Evolutionary conservation across 2,797 vertebrate genomes (phyloP), one percentile per base, ranked within the genome.

Genomic region (Siniperca undulata): DNA sequence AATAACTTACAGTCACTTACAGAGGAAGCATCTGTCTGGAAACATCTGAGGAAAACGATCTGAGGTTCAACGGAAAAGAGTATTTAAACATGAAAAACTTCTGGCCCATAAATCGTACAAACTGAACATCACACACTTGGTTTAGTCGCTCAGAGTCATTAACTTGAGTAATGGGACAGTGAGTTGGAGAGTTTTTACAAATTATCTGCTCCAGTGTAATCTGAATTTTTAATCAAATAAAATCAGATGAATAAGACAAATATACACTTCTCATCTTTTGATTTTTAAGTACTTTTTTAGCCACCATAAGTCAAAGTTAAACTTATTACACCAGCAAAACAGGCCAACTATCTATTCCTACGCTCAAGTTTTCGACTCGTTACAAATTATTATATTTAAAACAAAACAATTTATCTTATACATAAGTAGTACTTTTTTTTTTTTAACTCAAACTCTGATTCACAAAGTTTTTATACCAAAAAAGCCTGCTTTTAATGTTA

Each of bases 321-420:
- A 69, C 2, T 16, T 24, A 10, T 38, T 10, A 55, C 11, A 77
- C 11, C n/a, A 56, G 8, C 7, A 77, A 71, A 76, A 59, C 40
- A 36, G 1, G 4, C 38, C 56, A 71, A 22, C 38, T n/a, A 6
- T 34, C 48, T n/a, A 16, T 78, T 71, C 59, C 55, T 24, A 7
- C 64, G 74, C 66, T 75, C 46, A 73, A 14, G 40, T 65, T 67
- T 68, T n/a, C 66, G 30, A 82, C 52, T 68, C 2, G 20, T 66
- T 71, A 70, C 38, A 78, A 74, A 68, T 56, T 4, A 74, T 80
- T 53, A 86, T 40, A 86, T 60, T 77, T 58, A 59, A 80, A 86
- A 77, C 58, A 84, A 82, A 86, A 82, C 71, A 81, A 84, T 59
- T 84, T 78, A 80, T 67, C 24, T 65, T 60, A 80, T 59, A 88